Conservation (phyloP, 1,140 invertebrate species). For the Zaprionus vittiger region DNA sequence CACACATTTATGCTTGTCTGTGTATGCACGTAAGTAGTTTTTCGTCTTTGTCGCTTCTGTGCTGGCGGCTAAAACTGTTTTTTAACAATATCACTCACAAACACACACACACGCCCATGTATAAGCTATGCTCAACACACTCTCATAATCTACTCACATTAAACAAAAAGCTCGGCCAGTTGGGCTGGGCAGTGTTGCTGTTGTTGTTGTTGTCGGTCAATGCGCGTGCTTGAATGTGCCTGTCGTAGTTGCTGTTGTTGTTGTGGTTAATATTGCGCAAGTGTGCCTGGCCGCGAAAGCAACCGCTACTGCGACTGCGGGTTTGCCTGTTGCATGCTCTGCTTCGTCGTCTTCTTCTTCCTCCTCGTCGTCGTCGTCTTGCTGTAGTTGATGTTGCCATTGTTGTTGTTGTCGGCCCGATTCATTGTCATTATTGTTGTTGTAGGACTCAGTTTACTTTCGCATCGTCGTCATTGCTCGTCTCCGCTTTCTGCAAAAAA, state of each 20-base stretch:
- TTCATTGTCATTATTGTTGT: conserved; percentile 62
- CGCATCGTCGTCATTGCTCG: conserved; percentile 73
- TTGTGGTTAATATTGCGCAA: conserved; percentile 67
- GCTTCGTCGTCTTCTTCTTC: not conserved
- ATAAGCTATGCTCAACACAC: not conserved
- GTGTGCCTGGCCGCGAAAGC: conserved; percentile 41
- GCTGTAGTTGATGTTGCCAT: not conserved
- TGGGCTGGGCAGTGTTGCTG: conserved; percentile 40
- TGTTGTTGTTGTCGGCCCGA: conserved; percentile 34
- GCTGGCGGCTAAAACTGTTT: conserved; percentile 51
- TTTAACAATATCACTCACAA: conserved; percentile 47
- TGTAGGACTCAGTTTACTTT: conserved; percentile 62
- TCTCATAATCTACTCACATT: conserved; percentile 39
- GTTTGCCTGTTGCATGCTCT: conserved; percentile 28
- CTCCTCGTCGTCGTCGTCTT: not conserved
- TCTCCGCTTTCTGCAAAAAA: conserved; percentile 74
- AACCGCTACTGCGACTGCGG: conserved; percentile 1
- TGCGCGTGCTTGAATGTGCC: conserved; percentile 64
- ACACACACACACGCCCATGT: conserved; percentile 23
- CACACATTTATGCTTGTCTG: not conserved
- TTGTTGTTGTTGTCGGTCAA: conserved; percentile 52
- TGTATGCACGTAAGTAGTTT: conserved; percentile 24
- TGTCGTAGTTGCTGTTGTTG: conserved; percentile 30
- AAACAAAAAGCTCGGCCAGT: conserved; percentile 41
- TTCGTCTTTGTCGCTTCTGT: conserved; percentile 22